phyloP scores from a whole-genome alignment of 2,113 vertebrate species.

The Nerophis lumbriciformis region DNA sequence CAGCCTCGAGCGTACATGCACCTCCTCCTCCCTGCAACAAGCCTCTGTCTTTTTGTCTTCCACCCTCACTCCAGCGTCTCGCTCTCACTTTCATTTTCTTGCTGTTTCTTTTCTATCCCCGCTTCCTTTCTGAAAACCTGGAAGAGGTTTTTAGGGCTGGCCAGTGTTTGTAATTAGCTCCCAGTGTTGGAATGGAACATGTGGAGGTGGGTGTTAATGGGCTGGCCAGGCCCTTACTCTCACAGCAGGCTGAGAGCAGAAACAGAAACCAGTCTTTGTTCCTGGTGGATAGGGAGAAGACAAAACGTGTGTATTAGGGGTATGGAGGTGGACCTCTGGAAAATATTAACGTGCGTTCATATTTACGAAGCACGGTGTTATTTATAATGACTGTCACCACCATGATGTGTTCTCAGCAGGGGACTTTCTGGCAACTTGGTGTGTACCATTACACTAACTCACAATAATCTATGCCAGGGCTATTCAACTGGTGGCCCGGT shows the following conservation, averaged over 20 bases:
- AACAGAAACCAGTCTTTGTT: constrained; percentile 78
- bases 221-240: constrained; percentile 75
- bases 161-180: constrained; percentile 96
- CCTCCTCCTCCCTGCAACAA: constrained; percentile 63
- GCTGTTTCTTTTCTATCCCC: constrained; percentile 60
- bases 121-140: constrained; percentile 47
- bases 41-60: constrained; percentile 73
- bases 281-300: constrained; percentile 57
- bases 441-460: constrained; percentile 12
- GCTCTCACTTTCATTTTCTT: constrained; percentile 61
- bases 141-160: constrained; percentile 82
- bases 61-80: constrained; percentile 70
- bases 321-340: constrained; percentile 66
- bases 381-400: constrained; percentile 53
- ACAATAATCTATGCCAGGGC: too few relatives aligned
- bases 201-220: constrained; percentile 85
- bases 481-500: too few relatives aligned
- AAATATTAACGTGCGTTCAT: constrained; percentile 70
- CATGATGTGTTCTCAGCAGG: constrained; percentile 39
- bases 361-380: constrained; percentile 54
- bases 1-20: constrained; percentile 45
- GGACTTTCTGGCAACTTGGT: constrained; percentile 41
- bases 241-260: constrained; percentile 80
- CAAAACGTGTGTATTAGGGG: constrained; percentile 64
- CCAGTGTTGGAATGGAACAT: constrained; percentile 85